Conservation (phyloP, 2,888 invertebrate genomes). For the Acleris laterana region DNA sequence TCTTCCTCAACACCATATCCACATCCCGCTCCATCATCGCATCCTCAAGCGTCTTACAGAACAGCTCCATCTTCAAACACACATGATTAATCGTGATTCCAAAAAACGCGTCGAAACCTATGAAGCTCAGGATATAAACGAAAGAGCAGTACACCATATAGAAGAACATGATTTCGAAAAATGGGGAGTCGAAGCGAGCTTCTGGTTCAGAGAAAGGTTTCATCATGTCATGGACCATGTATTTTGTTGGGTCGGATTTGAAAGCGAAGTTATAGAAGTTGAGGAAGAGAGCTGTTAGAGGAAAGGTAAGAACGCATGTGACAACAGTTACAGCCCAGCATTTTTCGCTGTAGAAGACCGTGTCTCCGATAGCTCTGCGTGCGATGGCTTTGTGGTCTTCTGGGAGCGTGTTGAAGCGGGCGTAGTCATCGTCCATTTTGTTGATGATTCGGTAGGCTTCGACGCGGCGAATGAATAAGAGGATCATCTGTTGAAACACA, state of each 20-base stretch:
- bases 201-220: conserved; percentile 50
- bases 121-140: conserved; percentile 53
- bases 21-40: conserved; percentile 44
- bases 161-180: conserved; percentile 55
- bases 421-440: conserved; percentile 57
- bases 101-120: conserved; percentile 64
- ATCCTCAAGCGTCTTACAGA: conserved; percentile 55
- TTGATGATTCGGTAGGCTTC: conserved; percentile 52
- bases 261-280: conserved; percentile 52
- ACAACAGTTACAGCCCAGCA: conserved; percentile 51
- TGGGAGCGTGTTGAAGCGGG: conserved; percentile 44
- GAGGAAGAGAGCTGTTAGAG: conserved; percentile 49
- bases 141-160: conserved; percentile 51
- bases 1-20: conserved; percentile 35
- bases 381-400: conserved; percentile 44
- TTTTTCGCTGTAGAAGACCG: conserved; percentile 51
- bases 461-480: conserved; percentile 52
- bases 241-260: conserved; percentile 46
- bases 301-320: conserved; percentile 51
- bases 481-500: conserved; percentile 50
- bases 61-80: conserved; percentile 63
- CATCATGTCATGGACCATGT: conserved; percentile 65
- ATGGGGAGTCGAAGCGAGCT: conserved; percentile 53
- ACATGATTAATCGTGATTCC: conserved; percentile 62
- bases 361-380: conserved; percentile 42